Conservation (phyloP, 2,113 vertebrate species). For the Forbesichthys agassizii region DNA sequence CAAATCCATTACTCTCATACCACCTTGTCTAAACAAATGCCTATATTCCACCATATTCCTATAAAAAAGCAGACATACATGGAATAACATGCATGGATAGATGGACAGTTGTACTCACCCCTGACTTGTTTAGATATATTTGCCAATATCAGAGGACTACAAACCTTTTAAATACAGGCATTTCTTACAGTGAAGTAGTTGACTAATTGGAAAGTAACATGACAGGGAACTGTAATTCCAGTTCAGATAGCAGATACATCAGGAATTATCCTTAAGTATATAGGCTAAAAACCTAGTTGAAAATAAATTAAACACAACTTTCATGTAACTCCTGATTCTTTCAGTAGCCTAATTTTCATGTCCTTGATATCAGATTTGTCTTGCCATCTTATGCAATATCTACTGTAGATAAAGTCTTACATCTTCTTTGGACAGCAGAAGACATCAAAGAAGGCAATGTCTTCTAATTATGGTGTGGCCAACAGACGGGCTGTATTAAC, state of each 20-base stretch:
- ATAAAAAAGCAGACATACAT: constrained; percentile 14
- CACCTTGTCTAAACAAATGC: constrained; percentile 19
- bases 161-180: constrained; percentile 42
- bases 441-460: constrained; percentile 29
- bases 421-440: constrained; percentile 44
- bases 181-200: constrained; percentile 15
- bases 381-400: constrained; percentile 15
- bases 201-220: neutral
- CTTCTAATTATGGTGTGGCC: constrained; percentile 39
- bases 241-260: neutral
- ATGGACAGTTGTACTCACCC: constrained; percentile 10
- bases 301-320: constrained; percentile 24
- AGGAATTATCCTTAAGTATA: constrained; percentile 1
- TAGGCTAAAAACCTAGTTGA: neutral
- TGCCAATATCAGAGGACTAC: constrained; percentile 44
- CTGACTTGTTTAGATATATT: constrained; percentile 15
- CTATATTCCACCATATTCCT: constrained; percentile 14
- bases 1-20: constrained; percentile 17
- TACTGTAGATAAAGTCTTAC: constrained; percentile 17
- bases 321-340: constrained; percentile 7
- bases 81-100: constrained; percentile 16
- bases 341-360: constrained; percentile 12
- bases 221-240: neutral
- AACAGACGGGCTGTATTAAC: constrained; percentile 29
- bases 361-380: neutral